Base-by-base conservation (phyloP, 2,888 invertebrate species). In the Chrysolina oricalcia region DNA sequence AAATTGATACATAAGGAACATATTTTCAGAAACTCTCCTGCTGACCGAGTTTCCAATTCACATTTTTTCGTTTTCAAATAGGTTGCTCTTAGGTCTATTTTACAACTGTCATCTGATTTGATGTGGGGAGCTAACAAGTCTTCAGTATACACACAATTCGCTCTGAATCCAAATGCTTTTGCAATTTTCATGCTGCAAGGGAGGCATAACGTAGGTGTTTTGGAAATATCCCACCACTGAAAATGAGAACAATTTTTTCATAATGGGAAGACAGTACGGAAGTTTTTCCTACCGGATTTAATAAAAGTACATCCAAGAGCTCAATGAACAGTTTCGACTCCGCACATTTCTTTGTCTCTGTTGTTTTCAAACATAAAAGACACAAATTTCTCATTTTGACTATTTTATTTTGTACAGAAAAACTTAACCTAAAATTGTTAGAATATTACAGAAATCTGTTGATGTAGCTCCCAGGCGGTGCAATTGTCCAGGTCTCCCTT, bases 171-270 rank as follows among this genome's bases (percentile, higher is more conserved):
- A 8, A 59, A 59, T 27, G 59, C 59, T 59, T 35, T 59, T 23
- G 59, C 59, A 2, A 35, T 35, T 27, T 59, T 23, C 27, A 27
- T 59, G 59, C 59, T 59, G 59, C 59, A 59, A 27, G 10, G n/a
- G n/a, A 27, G 23, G 67, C 67, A 67, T 50, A 67, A 67, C n/a
- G 50, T 48, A 17, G 67, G 67, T 13, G 23, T 67, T 17, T 17
- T 15, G n/a, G 67, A 21, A 13, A 50, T 50, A 35, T 67, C 17
- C 67, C 67, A 67, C 67, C 67, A 67, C 67, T 67, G 17, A 48
- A 67, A 67, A 35, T 17, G 0, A 27, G 27, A 9, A 43, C 2
- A 27, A 43, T 46, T 46, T 15, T 27, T 59, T 35, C n/a, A 2
- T 59, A 15, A 15, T n/a, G 15, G 1, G 15, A 56, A 59, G 9